A percentile compares a stretch with the other conserved stretches of the same genome.
Conservation (phyloP, 2,888 invertebrate species). For the Autographa gamma region DNA sequence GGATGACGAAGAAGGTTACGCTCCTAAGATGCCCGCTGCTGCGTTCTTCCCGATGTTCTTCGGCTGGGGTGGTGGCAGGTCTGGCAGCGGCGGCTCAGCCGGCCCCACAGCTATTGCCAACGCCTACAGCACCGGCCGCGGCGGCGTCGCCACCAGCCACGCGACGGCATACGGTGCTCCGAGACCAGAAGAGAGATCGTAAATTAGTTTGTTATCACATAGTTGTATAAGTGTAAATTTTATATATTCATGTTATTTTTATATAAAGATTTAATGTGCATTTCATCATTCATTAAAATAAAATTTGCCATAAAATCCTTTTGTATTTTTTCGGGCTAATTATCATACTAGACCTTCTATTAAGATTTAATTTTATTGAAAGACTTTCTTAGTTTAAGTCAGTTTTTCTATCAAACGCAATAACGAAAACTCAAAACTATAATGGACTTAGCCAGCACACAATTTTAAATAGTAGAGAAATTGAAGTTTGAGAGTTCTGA, state of each 20-base stretch:
- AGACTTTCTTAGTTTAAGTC: too few relatives aligned
- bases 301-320: slow-evolving; percentile 38
- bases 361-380: too few relatives aligned
- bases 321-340: slow-evolving; percentile 25
- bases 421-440: too few relatives aligned
- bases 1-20: slow-evolving; percentile 87
- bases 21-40: slow-evolving; percentile 84
- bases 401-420: too few relatives aligned
- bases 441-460: too few relatives aligned
- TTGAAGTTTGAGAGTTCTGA: too few relatives aligned
- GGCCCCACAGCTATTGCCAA: slow-evolving; percentile 91
- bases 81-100: slow-evolving; percentile 69
- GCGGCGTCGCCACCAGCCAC: slow-evolving; percentile 92
- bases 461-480: too few relatives aligned
- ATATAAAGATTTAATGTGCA: slow-evolving; percentile 50
- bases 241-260: slow-evolving; percentile 53
- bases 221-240: slow-evolving; percentile 51
- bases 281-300: slow-evolving; percentile 47
- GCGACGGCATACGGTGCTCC: slow-evolving; percentile 92
- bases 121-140: slow-evolving; percentile 92
- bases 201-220: slow-evolving; percentile 63
- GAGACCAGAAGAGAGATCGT: slow-evolving; percentile 77
- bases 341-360: too few relatives aligned
- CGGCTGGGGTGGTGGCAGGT: slow-evolving; percentile 78
- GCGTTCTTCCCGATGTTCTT: slow-evolving; percentile 92